Evolutionary conservation across 2,888 invertebrate species (phyloP).

Genomic region (Drosophila neutralis): DNA sequence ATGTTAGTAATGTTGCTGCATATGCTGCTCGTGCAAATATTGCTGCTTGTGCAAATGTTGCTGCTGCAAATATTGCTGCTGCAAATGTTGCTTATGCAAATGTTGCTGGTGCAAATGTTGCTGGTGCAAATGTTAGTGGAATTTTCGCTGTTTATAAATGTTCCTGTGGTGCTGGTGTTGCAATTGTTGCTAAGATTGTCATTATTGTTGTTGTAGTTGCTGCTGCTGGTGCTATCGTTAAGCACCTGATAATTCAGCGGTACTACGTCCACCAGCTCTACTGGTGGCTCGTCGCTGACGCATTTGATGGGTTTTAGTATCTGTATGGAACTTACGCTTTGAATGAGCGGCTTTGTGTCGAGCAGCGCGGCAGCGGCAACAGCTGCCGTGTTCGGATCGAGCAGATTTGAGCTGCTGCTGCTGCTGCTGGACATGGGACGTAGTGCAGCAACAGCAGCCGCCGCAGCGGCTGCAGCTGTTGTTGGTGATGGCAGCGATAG

Average conservation of each 20-base stretch:
- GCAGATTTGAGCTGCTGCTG: constrained; percentile 80
- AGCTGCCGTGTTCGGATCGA: constrained; percentile 85
- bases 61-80: constrained; percentile 11
- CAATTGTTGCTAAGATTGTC: background rate
- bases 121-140: constrained; percentile 3
- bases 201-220: background rate
- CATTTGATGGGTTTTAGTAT: constrained; percentile 20
- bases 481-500: constrained; percentile 93
- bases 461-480: constrained; percentile 68
- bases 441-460: constrained; percentile 71
- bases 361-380: constrained; percentile 87
- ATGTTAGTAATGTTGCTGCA: constrained; percentile 3
- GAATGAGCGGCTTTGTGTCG: constrained; percentile 88
- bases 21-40: background rate
- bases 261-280: constrained; percentile 13
- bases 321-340: constrained; percentile 91
- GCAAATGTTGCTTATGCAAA: background rate
- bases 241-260: constrained; percentile 20
- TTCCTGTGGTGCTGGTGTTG: background rate
- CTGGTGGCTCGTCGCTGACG: constrained; percentile 16
- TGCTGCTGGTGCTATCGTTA: constrained; percentile 4
- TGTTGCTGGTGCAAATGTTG: constrained; percentile 11
- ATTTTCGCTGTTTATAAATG: background rate
- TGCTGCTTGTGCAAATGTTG: constrained; percentile 1
- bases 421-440: constrained; percentile 82